A percentile compares a stretch with the other conserved stretches of the same genome.
These are phyloP conservation scores for Coptodon bakossiorum DNA, from an alignment of 2,113 vertebrate genomes.

Conservation along the genomic window DNA sequence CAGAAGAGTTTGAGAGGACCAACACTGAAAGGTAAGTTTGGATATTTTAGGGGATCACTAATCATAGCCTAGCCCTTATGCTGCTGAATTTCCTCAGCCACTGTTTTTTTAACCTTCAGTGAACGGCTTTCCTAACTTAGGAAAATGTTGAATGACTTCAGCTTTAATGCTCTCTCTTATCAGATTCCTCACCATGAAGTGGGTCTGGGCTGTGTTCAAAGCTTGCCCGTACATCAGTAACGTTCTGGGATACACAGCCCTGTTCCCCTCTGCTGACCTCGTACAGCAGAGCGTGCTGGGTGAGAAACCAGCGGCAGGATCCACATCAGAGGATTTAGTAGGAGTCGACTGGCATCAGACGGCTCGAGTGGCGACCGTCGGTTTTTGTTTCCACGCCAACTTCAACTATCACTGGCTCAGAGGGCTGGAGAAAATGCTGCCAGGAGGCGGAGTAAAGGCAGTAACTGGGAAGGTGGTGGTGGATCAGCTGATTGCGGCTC, in stretches of 20 bases:
- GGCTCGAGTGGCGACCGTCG: conserved; percentile 67
- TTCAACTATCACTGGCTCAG: conserved; percentile 80
- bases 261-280: conserved; percentile 76
- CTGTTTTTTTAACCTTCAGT: neutral
- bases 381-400: conserved; percentile 77
- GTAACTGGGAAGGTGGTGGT: conserved; percentile 69
- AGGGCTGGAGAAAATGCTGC: conserved; percentile 70
- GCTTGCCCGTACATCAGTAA: conserved; percentile 73
- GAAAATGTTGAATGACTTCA: neutral
- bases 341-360: conserved; percentile 69
- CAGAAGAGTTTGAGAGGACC: neutral
- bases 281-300: conserved; percentile 72
- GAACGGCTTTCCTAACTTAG: neutral
- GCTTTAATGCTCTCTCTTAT: neutral
- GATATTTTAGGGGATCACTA: neutral
- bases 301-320: neutral
- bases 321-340: neutral
- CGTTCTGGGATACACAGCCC: conserved; percentile 70
- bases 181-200: conserved; percentile 53
- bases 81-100: neutral
- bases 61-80: neutral
- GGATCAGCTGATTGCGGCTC: conserved; percentile 74
- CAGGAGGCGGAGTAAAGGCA: conserved; percentile 54
- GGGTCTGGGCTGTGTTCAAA: conserved; percentile 60
- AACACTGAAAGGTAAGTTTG: conserved; percentile 28